Evolutionary conservation across 2,113 vertebrate genomes (phyloP).

Genomic region (Centropus bengalensis): DNA sequence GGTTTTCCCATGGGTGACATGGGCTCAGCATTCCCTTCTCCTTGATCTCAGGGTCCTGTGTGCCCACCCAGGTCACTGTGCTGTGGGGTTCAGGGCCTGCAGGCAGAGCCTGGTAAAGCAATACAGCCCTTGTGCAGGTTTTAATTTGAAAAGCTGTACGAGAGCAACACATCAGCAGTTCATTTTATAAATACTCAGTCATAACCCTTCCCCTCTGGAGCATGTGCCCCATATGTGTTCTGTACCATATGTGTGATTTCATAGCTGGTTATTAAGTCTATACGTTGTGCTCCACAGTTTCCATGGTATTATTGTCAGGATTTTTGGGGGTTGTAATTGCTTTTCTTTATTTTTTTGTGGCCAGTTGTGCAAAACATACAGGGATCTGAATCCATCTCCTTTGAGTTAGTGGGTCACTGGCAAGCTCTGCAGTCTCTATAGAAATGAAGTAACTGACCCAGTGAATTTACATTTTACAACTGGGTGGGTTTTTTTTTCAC

Average conservation of each 20-base stretch:
- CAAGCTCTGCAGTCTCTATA: constrained; percentile 51
- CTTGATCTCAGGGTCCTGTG: accelerated
- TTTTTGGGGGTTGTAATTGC: not conserved
- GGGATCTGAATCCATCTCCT: constrained; percentile 32
- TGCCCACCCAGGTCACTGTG: accelerated
- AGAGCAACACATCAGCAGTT: not conserved
- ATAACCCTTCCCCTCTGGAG: not conserved
- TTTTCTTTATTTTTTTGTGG: not conserved
- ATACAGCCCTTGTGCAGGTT: not conserved
- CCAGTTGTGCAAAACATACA: constrained; percentile 55
- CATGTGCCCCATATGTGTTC: not conserved
- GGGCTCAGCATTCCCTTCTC: not conserved
- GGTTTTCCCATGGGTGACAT: accelerated
- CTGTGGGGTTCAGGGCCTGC: accelerated
- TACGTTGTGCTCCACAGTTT: not conserved
- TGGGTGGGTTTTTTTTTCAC: not conserved
- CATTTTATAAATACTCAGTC: not conserved
- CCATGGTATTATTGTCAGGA: constrained; percentile 13
- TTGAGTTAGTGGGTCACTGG: constrained; percentile 42
- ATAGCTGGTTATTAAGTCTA: constrained; percentile 28
- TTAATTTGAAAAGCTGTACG: not conserved
- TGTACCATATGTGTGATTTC: constrained; percentile 30
- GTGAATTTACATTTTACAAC: constrained; percentile 27
- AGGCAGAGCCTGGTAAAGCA: not conserved
- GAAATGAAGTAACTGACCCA: constrained; percentile 40